Evolutionary conservation across 2,113 vertebrate species (phyloP).

Genomic region (Antigone vipio): DNA sequence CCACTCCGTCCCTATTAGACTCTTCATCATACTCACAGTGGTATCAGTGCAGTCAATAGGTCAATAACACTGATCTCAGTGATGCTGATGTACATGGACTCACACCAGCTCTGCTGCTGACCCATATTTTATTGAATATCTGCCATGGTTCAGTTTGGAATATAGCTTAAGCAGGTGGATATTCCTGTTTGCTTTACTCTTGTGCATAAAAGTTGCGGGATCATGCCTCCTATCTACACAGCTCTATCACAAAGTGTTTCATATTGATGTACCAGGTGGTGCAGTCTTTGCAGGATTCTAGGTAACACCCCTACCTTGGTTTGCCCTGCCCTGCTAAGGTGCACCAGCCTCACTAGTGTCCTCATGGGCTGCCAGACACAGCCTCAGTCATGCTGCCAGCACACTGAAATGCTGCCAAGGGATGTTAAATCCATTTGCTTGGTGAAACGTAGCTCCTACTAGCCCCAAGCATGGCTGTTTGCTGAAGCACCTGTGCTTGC

Average conservation of each 20-base stretch:
- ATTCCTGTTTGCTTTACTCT: background rate
- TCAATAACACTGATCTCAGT: background rate
- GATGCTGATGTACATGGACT: background rate
- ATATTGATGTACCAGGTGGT: background rate
- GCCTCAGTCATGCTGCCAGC: background rate
- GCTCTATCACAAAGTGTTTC: background rate
- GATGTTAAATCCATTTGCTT: background rate
- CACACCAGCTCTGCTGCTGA: background rate
- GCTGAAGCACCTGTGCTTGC: background rate
- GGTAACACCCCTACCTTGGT: background rate
- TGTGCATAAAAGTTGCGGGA: background rate
- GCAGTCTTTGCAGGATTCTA: background rate
- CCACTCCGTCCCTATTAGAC: background rate
- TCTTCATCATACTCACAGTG: background rate
- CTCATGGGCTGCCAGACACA: background rate
- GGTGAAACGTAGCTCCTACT: background rate
- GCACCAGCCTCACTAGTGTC: background rate
- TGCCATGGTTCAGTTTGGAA: background rate
- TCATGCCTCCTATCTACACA: background rate
- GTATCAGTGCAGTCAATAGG: background rate
- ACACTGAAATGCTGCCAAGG: background rate
- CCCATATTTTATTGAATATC: background rate
- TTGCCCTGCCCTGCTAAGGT: background rate
- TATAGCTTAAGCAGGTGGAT: background rate
- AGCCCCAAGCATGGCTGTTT: background rate